phyloP scores from a whole-genome alignment of 1,140 invertebrate genomes.

The Ladona fulva region DNA sequence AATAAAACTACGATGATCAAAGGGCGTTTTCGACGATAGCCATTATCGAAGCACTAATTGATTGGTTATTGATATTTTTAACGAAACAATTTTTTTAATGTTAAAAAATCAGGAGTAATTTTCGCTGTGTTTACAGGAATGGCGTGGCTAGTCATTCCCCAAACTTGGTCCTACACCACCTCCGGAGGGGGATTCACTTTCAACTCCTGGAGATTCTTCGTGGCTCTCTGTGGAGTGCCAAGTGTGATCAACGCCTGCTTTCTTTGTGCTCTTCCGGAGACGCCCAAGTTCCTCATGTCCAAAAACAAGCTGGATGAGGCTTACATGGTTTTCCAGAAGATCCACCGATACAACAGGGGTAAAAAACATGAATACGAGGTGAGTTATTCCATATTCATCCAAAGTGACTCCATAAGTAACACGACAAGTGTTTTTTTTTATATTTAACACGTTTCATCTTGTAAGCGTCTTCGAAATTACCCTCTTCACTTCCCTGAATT shows the following conservation, averaged over 20 bases:
- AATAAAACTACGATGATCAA: too few relatives aligned
- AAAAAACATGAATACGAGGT: conserved; percentile 48
- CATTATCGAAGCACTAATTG: too few relatives aligned
- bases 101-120: too few relatives aligned
- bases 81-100: too few relatives aligned
- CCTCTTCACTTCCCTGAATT: too few relatives aligned
- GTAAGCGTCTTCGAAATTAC: too few relatives aligned
- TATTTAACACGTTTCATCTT: too few relatives aligned
- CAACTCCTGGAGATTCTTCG: conserved; percentile 67
- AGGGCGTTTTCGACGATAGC: too few relatives aligned
- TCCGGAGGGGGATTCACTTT: conserved; percentile 47
- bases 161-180: conserved; percentile 39
- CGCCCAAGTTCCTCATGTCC: conserved; percentile 73
- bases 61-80: too few relatives aligned
- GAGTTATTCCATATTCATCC: conserved; percentile 27
- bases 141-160: conserved; percentile 47
- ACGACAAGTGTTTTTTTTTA: too few relatives aligned
- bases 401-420: too few relatives aligned
- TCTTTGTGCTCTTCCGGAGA: conserved; percentile 53
- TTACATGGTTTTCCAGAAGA: conserved; percentile 52
- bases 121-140: too few relatives aligned
- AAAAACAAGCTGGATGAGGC: conserved; percentile 64
- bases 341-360: conserved; percentile 60
- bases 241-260: conserved; percentile 55
- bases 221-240: conserved; percentile 54